A percentile compares a stretch with the other conserved stretches of the same genome.
Evolutionary conservation across 2,113 vertebrate species (phyloP).

Genomic region (Epinephelus lanceolatus): DNA sequence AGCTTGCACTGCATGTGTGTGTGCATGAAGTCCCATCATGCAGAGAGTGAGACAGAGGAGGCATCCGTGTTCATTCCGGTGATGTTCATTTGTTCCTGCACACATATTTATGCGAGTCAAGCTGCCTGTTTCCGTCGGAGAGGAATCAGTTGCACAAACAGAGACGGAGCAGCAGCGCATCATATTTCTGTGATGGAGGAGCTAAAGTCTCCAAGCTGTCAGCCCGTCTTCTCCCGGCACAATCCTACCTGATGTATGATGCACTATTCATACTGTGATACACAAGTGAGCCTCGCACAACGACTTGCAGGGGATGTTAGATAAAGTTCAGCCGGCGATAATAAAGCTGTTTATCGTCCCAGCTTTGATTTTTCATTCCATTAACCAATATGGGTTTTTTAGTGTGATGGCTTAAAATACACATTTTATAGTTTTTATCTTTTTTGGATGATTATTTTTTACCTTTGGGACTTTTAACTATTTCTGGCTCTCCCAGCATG

Average conservation of each 20-base stretch:
- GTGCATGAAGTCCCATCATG: not conserved
- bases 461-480: not conserved
- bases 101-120: not conserved
- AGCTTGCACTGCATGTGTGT: not conserved
- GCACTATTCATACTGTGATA: constrained; percentile 37
- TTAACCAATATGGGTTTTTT: not conserved
- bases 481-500: constrained; percentile 4
- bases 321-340: constrained; percentile 22
- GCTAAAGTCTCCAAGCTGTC: constrained; percentile 58
- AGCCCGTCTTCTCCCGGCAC: constrained; percentile 33
- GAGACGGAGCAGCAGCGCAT: constrained; percentile 10
- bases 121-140: not conserved
- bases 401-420: not conserved
- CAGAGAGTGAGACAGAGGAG: not conserved
- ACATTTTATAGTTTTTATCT: not conserved
- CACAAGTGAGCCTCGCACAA: constrained; percentile 17
- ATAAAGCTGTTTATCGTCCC: not conserved
- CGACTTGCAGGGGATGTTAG: constrained; percentile 16
- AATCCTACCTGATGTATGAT: constrained; percentile 22
- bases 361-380: not conserved
- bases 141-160: constrained; percentile 21
- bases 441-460: not conserved
- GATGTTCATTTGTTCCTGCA: not conserved
- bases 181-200: constrained; percentile 39
- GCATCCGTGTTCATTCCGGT: not conserved